Percentiles rank a stretch among this genome's conserved stretches.
phyloP scores from a whole-genome alignment of 2,113 vertebrate species.

The Rutilus rutilus region DNA sequence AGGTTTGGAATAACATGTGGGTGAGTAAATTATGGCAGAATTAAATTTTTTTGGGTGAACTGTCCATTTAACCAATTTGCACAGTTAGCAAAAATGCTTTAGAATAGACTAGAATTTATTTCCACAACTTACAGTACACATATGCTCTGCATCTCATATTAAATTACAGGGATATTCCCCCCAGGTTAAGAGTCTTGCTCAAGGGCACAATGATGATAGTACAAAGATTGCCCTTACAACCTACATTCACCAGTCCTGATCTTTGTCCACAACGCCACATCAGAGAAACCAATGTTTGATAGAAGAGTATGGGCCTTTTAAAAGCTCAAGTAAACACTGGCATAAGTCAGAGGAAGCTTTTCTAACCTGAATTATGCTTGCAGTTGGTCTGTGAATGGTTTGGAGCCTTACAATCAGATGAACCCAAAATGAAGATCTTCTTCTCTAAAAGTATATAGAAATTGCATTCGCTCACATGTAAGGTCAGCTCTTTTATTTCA shows the following conservation, averaged over 20 bases:
- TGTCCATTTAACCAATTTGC: not conserved
- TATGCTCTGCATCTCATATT: not conserved
- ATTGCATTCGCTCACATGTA: not conserved
- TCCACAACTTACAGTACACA: not conserved
- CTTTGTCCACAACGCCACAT: not conserved
- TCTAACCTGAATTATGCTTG: not conserved
- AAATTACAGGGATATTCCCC: constrained; percentile 13
- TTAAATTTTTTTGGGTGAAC: not conserved
- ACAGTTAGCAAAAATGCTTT: not conserved
- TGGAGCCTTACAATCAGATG: too few relatives aligned
- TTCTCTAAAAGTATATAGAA: not conserved
- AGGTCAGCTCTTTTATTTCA: not conserved
- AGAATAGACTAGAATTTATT: not conserved
- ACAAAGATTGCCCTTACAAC: not conserved
- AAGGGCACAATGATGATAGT: constrained; percentile 11
- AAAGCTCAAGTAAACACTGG: not conserved
- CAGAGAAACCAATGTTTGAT: constrained; percentile 2
- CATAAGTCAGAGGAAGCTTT: not conserved
- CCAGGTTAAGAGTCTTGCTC: constrained; percentile 22
- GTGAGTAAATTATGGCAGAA: not conserved
- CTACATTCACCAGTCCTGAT: not conserved
- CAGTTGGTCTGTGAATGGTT: constrained; percentile 1
- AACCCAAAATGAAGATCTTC: not conserved
- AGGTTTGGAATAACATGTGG: not conserved
- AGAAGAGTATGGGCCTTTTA: not conserved